phyloP scores from a whole-genome alignment of 2,888 invertebrate species.

The Chouioia cunea region DNA sequence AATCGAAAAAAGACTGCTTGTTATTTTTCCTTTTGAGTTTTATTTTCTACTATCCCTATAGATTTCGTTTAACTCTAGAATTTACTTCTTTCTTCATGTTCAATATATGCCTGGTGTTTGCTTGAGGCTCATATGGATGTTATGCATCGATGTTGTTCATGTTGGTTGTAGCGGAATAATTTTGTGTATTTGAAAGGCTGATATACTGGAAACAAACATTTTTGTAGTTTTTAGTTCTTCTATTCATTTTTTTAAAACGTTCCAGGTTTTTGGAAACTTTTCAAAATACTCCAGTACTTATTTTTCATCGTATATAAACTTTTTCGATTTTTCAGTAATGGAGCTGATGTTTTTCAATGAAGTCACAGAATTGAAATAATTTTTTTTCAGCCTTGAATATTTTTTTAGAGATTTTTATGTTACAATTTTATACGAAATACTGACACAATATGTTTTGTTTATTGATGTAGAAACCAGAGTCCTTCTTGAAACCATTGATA shows the following conservation, averaged over 20 bases:
- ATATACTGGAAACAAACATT: conserved; percentile 17
- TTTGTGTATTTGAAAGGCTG: not conserved
- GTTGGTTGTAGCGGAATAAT: conserved; percentile 6
- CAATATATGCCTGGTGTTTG: conserved; percentile 14
- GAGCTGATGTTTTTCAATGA: not conserved
- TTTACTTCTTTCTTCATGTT: not conserved
- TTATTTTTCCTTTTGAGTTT: conserved; percentile 14
- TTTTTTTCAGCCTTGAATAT: not conserved
- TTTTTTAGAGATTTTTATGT: not conserved
- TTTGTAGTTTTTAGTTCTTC: conserved; percentile 28
- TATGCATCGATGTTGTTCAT: conserved; percentile 31
- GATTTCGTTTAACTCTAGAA: not conserved
- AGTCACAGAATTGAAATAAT: not conserved
- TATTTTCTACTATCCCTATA: not conserved
- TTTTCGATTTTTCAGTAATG: conserved; percentile 29
- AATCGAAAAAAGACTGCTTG: conserved; percentile 8
- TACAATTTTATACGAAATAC: not conserved
- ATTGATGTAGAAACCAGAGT: conserved; percentile 84
- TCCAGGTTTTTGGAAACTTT: conserved; percentile 5
- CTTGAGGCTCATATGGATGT: conserved; percentile 10
- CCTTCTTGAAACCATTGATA: conserved; percentile 93
- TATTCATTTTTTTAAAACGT: conserved; percentile 13
- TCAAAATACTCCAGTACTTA: conserved; percentile 26
- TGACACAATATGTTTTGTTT: conserved; percentile 36
- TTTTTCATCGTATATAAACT: conserved; percentile 29